These are phyloP conservation scores for Polia nebulosa DNA, from an alignment of 2,888 invertebrate species.

Conservation along the genomic window DNA sequence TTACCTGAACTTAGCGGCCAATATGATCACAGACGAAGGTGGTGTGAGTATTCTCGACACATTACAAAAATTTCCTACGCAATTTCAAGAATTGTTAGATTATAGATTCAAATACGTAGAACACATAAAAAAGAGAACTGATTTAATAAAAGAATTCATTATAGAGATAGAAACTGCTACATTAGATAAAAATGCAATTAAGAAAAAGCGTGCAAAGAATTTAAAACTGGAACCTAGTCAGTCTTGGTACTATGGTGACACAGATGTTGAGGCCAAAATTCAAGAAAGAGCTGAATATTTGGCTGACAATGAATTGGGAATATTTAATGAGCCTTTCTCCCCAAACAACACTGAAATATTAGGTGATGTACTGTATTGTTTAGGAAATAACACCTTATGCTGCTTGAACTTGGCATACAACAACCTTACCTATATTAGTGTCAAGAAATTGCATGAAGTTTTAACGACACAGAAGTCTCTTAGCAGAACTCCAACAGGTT, in stretches of 20 bases:
- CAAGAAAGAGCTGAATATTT: constrained; percentile 70
- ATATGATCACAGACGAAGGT: constrained; percentile 77
- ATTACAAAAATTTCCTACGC: constrained; percentile 46
- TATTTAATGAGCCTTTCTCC: constrained; percentile 73
- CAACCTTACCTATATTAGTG: constrained; percentile 69
- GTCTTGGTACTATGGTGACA: no score
- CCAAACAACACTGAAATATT: constrained; percentile 60
- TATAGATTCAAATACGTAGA: no score
- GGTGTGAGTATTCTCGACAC: constrained; percentile 66
- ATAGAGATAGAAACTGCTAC: no score
- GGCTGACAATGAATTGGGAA: constrained; percentile 67
- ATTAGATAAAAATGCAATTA: no score
- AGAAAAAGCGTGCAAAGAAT: not conserved
- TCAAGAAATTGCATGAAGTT: constrained; percentile 73
- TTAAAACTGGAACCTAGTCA: no score
- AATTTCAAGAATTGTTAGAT: no score
- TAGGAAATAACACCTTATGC: constrained; percentile 77
- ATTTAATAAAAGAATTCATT: no score
- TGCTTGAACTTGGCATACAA: constrained; percentile 81
- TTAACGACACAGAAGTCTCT: constrained; percentile 69
- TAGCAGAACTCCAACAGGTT: constrained; percentile 73
- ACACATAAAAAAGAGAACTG: no score
- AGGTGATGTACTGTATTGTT: constrained; percentile 67
- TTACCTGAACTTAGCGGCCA: constrained; percentile 79
- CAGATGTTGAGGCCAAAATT: not conserved